These are phyloP conservation scores for Malurus splendens DNA, from an alignment of 2,797 vertebrate genomes.

Conservation along the genomic window DNA sequence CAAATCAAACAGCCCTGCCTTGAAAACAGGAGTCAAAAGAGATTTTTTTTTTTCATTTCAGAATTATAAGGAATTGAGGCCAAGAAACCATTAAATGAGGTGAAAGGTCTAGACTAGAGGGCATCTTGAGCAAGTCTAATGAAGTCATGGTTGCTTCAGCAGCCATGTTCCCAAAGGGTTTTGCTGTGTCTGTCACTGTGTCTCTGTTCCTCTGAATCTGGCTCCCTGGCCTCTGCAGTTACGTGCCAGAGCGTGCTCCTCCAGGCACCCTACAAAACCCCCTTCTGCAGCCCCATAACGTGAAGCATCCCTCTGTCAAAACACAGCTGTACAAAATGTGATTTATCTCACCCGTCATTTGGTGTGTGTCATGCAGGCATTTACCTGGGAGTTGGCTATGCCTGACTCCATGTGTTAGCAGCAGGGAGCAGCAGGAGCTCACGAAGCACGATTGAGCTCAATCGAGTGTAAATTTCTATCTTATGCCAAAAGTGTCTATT, in stretches of 20 bases:
- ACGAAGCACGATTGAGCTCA: background rate
- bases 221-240: background rate
- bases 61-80: constrained; percentile 46
- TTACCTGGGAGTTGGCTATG: background rate
- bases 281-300: background rate
- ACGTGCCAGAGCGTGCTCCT: accelerated
- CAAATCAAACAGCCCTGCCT: constrained; percentile 42
- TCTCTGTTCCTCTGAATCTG: background rate
- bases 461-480: background rate
- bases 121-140: constrained; percentile 58
- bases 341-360: accelerated
- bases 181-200: background rate
- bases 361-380: background rate
- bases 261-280: background rate
- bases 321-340: background rate
- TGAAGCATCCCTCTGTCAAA: background rate
- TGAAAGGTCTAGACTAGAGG: constrained; percentile 54
- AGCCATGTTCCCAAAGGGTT: constrained; percentile 10
- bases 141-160: constrained; percentile 51
- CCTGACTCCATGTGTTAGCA: background rate
- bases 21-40: constrained; percentile 54
- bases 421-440: background rate
- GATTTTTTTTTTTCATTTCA: constrained; percentile 26
- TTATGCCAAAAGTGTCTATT: background rate
- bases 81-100: constrained; percentile 58